Conservation (phyloP, 2,113 vertebrate genomes). For the Eleginops maclovinus region DNA sequence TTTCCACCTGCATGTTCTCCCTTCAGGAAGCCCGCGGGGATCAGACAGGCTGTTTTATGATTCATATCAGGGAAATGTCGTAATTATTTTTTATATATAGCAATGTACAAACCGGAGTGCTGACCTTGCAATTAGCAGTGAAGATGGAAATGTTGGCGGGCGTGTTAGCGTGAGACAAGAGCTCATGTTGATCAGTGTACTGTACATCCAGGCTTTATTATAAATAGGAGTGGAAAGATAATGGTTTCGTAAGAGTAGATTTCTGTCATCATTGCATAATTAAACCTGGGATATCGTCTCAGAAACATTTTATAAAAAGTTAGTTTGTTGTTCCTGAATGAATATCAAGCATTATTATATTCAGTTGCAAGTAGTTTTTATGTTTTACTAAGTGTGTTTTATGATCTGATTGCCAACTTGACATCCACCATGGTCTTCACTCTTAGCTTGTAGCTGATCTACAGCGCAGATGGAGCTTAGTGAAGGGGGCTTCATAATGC, state of each 20-base stretch:
- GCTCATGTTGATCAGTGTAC: background rate
- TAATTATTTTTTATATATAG: background rate
- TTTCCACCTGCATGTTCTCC: conserved; percentile 17
- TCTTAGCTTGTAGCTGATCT: conserved; percentile 30
- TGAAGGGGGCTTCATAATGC: conserved; percentile 11
- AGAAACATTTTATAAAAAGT: background rate
- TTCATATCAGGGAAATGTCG: background rate
- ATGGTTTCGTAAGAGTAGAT: background rate
- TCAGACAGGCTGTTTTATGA: background rate
- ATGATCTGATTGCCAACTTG: conserved; percentile 3
- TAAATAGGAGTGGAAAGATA: background rate
- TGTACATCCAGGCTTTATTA: background rate
- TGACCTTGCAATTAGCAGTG: background rate
- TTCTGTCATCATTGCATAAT: background rate
- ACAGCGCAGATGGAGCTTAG: conserved; percentile 55
- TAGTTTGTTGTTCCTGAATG: background rate
- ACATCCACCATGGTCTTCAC: conserved; percentile 14
- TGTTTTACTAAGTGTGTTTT: background rate
- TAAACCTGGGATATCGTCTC: background rate
- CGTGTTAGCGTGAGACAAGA: background rate
- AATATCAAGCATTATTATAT: background rate
- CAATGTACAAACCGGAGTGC: background rate
- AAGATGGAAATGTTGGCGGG: background rate
- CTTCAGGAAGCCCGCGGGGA: background rate
- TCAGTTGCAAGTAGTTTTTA: background rate